Evolutionary conservation across 1,140 invertebrate species (phyloP).

Genomic region (Temnothorax longispinosus): DNA sequence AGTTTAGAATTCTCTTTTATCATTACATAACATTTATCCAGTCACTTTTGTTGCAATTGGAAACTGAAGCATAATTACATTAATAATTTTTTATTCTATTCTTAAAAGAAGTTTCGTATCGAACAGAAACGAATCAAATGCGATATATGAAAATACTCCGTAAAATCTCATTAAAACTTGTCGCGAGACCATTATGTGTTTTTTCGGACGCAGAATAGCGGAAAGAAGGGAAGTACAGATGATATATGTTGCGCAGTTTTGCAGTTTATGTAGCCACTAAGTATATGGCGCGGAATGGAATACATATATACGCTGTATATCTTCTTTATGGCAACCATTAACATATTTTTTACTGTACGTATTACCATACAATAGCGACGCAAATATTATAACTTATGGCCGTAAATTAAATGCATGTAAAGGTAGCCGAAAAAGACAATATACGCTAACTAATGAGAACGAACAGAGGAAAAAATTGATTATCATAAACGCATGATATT

Average conservation of each 20-base stretch:
- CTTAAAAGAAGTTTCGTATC: not conserved
- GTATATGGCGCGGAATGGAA: conserved; percentile 83
- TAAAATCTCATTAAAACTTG: conserved; percentile 57
- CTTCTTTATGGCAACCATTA: conserved; percentile 85
- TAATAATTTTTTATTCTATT: not conserved
- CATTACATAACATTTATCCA: not conserved
- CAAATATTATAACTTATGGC: conserved; percentile 85
- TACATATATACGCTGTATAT: conserved; percentile 83
- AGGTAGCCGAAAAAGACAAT: conserved; percentile 21
- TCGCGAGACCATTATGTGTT: conserved; percentile 48
- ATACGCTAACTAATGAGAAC: not conserved
- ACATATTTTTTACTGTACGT: conserved; percentile 84
- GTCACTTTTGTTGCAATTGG: not conserved
- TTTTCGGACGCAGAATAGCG: conserved; percentile 28
- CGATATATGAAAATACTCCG: conserved; percentile 22
- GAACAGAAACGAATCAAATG: not conserved
- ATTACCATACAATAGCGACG: conserved; percentile 85
- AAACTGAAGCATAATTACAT: not conserved
- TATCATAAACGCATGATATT: not conserved
- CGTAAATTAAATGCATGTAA: conserved; percentile 80
- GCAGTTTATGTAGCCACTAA: conserved; percentile 79
- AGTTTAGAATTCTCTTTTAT: not conserved
- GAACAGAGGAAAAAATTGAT: not conserved
- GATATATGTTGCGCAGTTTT: conserved; percentile 68
- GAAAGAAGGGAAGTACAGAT: conserved; percentile 11